A percentile compares a stretch with the other conserved stretches of the same genome.
These are phyloP conservation scores for Patiria miniata DNA, from an alignment of 35 echinoderm and acorn worm species.

Conservation along the genomic window DNA sequence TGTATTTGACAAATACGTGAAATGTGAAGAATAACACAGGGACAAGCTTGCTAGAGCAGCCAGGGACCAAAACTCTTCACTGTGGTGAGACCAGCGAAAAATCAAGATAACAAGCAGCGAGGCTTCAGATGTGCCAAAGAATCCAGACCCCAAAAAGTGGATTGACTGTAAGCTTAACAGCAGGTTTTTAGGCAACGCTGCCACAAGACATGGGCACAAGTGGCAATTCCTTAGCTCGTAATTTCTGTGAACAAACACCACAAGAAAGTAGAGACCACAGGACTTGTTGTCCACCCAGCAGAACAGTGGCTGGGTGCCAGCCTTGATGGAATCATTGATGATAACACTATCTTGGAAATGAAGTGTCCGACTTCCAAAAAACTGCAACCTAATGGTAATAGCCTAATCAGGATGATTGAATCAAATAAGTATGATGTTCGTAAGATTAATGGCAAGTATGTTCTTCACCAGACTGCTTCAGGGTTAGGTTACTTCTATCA, in stretches of 20 bases:
- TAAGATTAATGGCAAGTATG: background rate
- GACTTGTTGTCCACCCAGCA: constrained; percentile 30
- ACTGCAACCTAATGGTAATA: constrained; percentile 5
- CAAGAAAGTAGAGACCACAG: background rate
- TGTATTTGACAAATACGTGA: background rate
- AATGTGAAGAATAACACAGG: background rate
- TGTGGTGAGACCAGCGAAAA: background rate
- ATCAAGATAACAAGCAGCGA: background rate
- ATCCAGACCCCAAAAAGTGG: no score
- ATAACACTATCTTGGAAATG: constrained; percentile 48
- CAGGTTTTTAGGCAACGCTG: constrained; percentile 13
- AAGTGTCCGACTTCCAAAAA: constrained; percentile 42
- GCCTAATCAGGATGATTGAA: background rate
- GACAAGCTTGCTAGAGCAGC: background rate
- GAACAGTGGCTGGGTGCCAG: constrained; percentile 50
- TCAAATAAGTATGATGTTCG: constrained; percentile 5
- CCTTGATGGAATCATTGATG: constrained; percentile 42
- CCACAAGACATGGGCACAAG: constrained; percentile 10
- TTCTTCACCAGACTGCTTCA: constrained; percentile 43
- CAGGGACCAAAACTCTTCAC: background rate
- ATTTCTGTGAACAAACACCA: background rate
- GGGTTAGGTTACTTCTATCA: constrained; percentile 48
- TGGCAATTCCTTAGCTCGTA: background rate
- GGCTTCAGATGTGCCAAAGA: background rate
- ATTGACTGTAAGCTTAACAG: constrained; percentile 3